A percentile compares a stretch with the other conserved stretches of the same genome.
Conservation (phyloP, 1,140 invertebrate species). For the Cydia amplana region DNA sequence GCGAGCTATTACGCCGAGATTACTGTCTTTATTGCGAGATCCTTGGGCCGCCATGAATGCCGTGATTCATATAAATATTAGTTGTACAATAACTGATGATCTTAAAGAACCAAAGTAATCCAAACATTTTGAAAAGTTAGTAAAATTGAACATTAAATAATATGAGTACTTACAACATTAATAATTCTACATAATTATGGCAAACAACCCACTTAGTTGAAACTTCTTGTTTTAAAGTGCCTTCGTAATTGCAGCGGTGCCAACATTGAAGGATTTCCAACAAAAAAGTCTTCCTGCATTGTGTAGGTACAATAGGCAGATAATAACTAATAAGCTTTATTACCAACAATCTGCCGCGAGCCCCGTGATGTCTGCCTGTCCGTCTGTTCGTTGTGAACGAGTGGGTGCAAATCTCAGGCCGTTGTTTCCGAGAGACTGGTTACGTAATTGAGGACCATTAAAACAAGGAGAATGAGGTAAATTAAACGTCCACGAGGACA, state of each 20-base stretch:
- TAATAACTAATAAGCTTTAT: conserved; percentile 56
- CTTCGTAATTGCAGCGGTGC: conserved; percentile 30
- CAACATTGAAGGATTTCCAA: conserved; percentile 50
- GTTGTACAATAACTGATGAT: too few species aligned
- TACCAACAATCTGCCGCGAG: conserved; percentile 50
- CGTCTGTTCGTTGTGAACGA: conserved; percentile 27
- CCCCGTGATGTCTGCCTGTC: conserved; percentile 32
- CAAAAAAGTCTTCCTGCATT: conserved; percentile 62
- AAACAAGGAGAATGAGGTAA: conserved; percentile 43
- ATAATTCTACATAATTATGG: neutral
- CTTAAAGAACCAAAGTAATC: too few species aligned
- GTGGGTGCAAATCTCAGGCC: conserved; percentile 29
- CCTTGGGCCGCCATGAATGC: conserved; percentile 17
- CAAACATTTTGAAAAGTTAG: too few species aligned
- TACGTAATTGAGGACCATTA: conserved; percentile 41
- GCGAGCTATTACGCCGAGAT: conserved; percentile 24
- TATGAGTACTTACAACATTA: neutral
- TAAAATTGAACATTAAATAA: neutral
- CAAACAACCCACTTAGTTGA: conserved; percentile 1
- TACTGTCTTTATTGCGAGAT: conserved; percentile 21
- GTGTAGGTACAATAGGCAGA: conserved; percentile 46
- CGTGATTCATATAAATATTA: conserved; percentile 24
- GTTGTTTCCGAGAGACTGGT: conserved; percentile 33
- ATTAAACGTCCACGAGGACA: conserved; percentile 39
- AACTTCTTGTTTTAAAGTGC: conserved; percentile 13